A percentile compares a stretch with the other conserved stretches of the same genome.
Conservation (phyloP, 2,113 vertebrate species). For the Neomonachus schauinslandi region DNA sequence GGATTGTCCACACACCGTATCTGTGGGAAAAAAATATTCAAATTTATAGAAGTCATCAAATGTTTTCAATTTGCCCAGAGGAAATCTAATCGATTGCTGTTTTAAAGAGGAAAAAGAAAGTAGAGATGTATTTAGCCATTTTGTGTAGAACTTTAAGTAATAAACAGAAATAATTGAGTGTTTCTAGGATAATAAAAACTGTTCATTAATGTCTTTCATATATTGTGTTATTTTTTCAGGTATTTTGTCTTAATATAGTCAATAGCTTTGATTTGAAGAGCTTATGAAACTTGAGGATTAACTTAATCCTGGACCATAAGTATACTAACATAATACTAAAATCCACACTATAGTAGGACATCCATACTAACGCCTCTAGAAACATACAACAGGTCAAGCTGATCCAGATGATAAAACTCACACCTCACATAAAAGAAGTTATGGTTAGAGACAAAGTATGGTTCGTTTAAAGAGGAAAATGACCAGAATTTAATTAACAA, state of each 20-base stretch:
- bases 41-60: conserved; percentile 6
- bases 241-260: conserved; percentile 8
- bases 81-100: conserved; percentile 14
- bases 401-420: background rate
- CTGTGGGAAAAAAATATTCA: conserved; percentile 80
- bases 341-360: background rate
- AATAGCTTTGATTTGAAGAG: conserved; percentile 52
- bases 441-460: background rate
- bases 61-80: background rate
- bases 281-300: conserved; percentile 7
- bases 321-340: conserved; percentile 11
- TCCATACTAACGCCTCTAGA: background rate
- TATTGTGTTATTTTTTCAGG: background rate
- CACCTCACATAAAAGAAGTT: background rate
- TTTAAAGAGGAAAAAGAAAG: conserved; percentile 12
- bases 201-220: background rate
- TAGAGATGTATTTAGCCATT: background rate
- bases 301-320: conserved; percentile 2
- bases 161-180: background rate
- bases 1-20: conserved; percentile 93
- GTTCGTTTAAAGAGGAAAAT: conserved; percentile 48
- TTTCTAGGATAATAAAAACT: conserved; percentile 9
- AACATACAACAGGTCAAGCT: background rate
- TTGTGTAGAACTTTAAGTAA: background rate
- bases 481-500: background rate